Evolutionary conservation across 2,888 invertebrate species (phyloP), one percentile per base, ranked within the genome.

Genomic region (Parnassius apollo): DNA sequence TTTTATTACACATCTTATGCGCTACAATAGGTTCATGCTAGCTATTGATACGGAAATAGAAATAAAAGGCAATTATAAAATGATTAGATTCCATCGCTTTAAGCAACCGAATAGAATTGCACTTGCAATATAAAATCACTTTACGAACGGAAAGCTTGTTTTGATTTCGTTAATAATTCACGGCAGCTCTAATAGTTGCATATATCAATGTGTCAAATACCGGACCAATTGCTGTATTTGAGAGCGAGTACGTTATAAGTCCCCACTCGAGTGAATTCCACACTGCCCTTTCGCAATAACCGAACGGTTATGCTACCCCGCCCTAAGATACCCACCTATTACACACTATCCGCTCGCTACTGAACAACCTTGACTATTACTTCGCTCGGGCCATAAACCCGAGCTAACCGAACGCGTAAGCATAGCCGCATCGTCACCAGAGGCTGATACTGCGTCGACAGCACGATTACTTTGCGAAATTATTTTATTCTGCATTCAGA

Each of bases 321-420:
- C 91, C 91, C 86, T 80, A 72, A 72, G 72, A 71, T 75, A 81
- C 83, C 86, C 83, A 84, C 86, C 88, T 86, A 89, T 88, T 87
- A 89, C 74, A 58, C 53, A 49, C 53, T 51, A 54, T 61, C 78
- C 83, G 74, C 70, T 82, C 85, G 91, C 91, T 91, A 91, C 90
- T 68, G 89, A 78, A 83, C 82, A 90, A 74, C 88, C 90, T 91
- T 90, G 89, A 83, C 80, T 88, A 83, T 86, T 85, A 83, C 86
- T 83, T 76, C 55, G 65, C 66, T 75, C 78, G 73, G 76, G 70
- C 80, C 78, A 87, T 87, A 86, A 86, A 79, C 69, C 59, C 52
- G 62, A 62, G 55, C 66, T 65, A 45, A 25, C 69, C 69, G 73
- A 74, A 68, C 74, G 77, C 78, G 75, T 50, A 78, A 79, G 81